Conservation (phyloP, 1,140 invertebrate species). For the Drosophila trapezifrons region DNA sequence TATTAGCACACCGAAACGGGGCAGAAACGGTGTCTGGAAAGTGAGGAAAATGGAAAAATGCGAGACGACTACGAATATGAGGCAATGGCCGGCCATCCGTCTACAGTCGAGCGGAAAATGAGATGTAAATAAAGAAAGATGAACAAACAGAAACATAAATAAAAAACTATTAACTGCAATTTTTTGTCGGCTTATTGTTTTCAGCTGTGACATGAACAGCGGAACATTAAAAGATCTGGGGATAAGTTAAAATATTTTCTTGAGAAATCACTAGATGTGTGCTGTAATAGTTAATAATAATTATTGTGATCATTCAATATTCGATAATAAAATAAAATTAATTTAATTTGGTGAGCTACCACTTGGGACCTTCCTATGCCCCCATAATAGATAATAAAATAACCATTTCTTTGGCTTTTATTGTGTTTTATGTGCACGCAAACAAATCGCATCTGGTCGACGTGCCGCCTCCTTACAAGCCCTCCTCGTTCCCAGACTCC, state of each 20-base stretch:
- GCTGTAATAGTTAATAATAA: no score
- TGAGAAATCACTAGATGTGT: neutral
- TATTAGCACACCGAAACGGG: conserved; percentile 66
- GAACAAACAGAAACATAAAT: conserved; percentile 24
- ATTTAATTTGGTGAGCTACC: conserved; percentile 12
- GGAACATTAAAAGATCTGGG: conserved; percentile 12
- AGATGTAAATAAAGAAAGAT: conserved; percentile 57
- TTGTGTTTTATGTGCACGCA: conserved; percentile 37
- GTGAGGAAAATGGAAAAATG: conserved; percentile 31
- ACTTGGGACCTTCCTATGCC: conserved; percentile 7
- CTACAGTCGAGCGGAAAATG: conserved; percentile 39
- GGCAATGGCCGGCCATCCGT: conserved; percentile 56
- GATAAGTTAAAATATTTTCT: conserved; percentile 11
- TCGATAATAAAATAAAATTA: conserved; percentile 5
- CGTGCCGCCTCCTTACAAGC: neutral
- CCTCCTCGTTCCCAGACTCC: neutral
- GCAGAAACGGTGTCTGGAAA: conserved; percentile 37
- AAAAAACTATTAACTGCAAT: conserved; percentile 67
- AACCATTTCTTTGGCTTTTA: conserved; percentile 27
- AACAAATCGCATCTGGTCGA: conserved; percentile 53
- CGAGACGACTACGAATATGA: conserved; percentile 34
- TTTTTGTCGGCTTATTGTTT: conserved; percentile 55
- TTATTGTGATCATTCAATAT: no score
- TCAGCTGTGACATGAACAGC: conserved; percentile 62
- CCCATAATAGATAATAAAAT: conserved; percentile 2